Base-by-base conservation (phyloP, 2,888 invertebrate species). In the Agelastica alni region DNA sequence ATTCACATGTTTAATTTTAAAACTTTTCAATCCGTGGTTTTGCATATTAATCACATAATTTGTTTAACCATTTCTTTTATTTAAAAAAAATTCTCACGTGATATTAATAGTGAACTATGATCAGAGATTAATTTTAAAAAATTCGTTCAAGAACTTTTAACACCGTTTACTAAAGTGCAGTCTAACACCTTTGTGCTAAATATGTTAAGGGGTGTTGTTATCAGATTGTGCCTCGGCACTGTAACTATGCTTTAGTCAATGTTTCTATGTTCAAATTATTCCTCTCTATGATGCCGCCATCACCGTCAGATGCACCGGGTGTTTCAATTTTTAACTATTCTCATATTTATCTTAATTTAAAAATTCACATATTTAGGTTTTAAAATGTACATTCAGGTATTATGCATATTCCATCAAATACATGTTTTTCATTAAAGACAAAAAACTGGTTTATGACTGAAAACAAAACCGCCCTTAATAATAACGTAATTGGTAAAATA, bases 161-260 rank as follows among this genome's bases (percentile, higher is more conserved):
- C 51, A 51, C 42, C 49, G 39, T 51, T 44, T 36, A 46, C 31
- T 28, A 47, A 18, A 51, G 44, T 56, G 45, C 46, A 56, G 60
- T 61, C 63, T 66, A 64, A 56, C 64, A 66, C 64, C 64, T 56
- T 63, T 66, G 62, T 60, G 62, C 60, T 45, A 60, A 55, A 57
- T 49, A 58, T 56, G 52, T 34, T 53, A 18, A 47, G 43, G 55
- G 51, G 51, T 53, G 44, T 41, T 46, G 53, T 53, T 57, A 57
- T 57, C 59, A 57, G 57, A 60, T 42, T 56, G 54, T 52, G 54
- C 54, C 42, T 52, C 58, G 26, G 5, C 54, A 59, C 63, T 70
- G 73, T 72, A 72, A 72, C 73, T 70, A 65, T 69, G 70, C 43
- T 28, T 43, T 67, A 39, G 18, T 9, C 26, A 26, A 69, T 70